Conservation (phyloP, 2,888 invertebrate genomes). For the Rhorus exstirpatorius region DNA sequence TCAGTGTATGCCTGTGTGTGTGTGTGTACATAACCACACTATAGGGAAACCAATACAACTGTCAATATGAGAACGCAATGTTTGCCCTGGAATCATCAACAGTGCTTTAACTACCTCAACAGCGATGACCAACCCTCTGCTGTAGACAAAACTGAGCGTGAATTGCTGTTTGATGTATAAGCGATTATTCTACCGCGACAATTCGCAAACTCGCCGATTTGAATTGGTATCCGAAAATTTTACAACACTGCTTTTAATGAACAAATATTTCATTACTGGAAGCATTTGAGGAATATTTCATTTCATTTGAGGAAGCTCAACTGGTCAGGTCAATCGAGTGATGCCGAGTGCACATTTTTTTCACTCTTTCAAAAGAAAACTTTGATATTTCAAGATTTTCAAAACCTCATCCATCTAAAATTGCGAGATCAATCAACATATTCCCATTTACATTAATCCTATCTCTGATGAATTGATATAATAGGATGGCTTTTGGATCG, state of each 20-base stretch:
- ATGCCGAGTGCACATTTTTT: too few relatives aligned
- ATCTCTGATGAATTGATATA: too few relatives aligned
- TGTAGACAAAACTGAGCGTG: neutral
- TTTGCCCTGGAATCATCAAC: conserved; percentile 52
- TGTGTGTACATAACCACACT: neutral
- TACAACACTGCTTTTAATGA: neutral
- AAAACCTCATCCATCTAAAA: too few relatives aligned
- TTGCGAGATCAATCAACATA: too few relatives aligned
- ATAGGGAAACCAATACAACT: conserved; percentile 24
- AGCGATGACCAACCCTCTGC: neutral
- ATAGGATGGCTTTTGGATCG: too few relatives aligned
- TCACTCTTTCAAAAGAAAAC: too few relatives aligned
- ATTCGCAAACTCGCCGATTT: conserved; percentile 22
- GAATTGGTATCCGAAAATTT: neutral
- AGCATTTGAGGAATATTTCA: neutral
- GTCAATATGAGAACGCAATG: conserved; percentile 50
- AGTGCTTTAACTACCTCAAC: conserved; percentile 31
- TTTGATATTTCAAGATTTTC: too few relatives aligned
- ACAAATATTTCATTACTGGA: neutral
- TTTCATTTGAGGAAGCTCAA: too few relatives aligned
- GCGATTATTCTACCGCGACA: neutral
- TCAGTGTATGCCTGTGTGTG: neutral
- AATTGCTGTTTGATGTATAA: conserved; percentile 3
- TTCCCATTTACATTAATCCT: too few relatives aligned
- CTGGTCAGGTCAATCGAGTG: too few relatives aligned